Evolutionary conservation across 2,113 vertebrate genomes (phyloP).

Genomic region (Hippocampus abdominalis): DNA sequence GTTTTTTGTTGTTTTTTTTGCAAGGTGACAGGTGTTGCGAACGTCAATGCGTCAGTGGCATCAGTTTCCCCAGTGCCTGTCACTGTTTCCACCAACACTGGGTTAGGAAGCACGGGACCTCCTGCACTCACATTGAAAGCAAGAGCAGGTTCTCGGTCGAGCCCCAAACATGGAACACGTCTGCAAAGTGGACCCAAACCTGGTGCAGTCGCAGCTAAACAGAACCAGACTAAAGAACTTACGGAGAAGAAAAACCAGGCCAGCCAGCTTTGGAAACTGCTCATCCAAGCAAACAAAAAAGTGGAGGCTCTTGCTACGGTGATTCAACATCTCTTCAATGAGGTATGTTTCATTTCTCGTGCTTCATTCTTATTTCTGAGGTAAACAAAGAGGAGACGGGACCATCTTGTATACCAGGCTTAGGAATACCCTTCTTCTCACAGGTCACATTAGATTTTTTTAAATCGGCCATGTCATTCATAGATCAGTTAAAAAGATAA

Average conservation of each 20-base stretch:
- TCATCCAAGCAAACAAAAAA: conserved; percentile 54
- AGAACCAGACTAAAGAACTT: conserved; percentile 45
- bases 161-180: conserved; percentile 31
- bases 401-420: background rate
- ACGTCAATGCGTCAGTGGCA: conserved; percentile 9
- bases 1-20: background rate
- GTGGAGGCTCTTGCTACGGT: conserved; percentile 64
- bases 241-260: conserved; percentile 58
- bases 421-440: background rate
- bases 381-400: background rate
- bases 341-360: conserved; percentile 34
- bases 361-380: background rate
- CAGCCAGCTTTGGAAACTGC: conserved; percentile 54
- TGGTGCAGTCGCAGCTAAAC: conserved; percentile 5
- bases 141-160: conserved; percentile 22
- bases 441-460: background rate
- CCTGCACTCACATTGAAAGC: conserved; percentile 17
- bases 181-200: conserved; percentile 21
- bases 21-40: conserved; percentile 38
- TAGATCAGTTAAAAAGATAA: background rate
- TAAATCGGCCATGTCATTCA: background rate
- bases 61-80: conserved; percentile 13
- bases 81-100: conserved; percentile 3
- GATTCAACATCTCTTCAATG: conserved; percentile 61
- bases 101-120: conserved; percentile 5